A percentile compares a stretch with the other conserved stretches of the same genome.
Conservation (phyloP, 2,888 invertebrate genomes). For the Iselma pallidipennis region DNA sequence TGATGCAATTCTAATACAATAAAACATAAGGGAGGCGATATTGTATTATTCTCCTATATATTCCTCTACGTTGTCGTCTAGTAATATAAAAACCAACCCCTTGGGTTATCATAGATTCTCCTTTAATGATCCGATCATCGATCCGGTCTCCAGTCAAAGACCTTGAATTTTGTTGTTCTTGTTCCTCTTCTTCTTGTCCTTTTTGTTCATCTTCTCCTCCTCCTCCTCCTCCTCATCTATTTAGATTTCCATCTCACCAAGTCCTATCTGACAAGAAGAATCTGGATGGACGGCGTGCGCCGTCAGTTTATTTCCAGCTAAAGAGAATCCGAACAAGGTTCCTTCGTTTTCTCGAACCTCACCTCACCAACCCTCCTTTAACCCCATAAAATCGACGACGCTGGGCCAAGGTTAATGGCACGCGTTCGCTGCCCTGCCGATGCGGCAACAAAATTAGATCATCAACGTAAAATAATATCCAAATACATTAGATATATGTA, state of each 20-base stretch:
- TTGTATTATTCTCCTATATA: background rate
- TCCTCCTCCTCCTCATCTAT: background rate
- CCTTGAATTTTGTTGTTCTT: slow-evolving; percentile 27
- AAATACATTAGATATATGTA: too few species aligned
- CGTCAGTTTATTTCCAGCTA: slow-evolving; percentile 25
- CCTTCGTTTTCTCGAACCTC: background rate
- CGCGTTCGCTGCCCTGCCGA: slow-evolving; percentile 26
- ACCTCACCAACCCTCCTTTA: background rate
- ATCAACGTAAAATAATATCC: background rate
- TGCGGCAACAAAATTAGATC: slow-evolving; percentile 14
- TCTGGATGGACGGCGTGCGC: slow-evolving; percentile 9
- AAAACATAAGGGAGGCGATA: background rate
- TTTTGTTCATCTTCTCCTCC: background rate
- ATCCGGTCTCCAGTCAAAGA: slow-evolving; percentile 23
- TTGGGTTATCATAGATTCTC: background rate
- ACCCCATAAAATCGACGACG: slow-evolving; percentile 11
- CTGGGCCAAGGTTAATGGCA: slow-evolving; percentile 38
- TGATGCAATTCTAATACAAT: background rate
- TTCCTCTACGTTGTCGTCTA: too few species aligned
- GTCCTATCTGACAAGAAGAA: slow-evolving; percentile 10
- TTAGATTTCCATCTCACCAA: slow-evolving; percentile 5
- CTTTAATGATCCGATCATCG: slow-evolving; percentile 19
- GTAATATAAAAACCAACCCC: background rate
- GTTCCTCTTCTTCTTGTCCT: background rate
- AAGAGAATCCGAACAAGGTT: slow-evolving; percentile 15